Evolutionary conservation across 2,113 vertebrate genomes (phyloP).

Genomic region (Boulengeromyrus knoepffleri): DNA sequence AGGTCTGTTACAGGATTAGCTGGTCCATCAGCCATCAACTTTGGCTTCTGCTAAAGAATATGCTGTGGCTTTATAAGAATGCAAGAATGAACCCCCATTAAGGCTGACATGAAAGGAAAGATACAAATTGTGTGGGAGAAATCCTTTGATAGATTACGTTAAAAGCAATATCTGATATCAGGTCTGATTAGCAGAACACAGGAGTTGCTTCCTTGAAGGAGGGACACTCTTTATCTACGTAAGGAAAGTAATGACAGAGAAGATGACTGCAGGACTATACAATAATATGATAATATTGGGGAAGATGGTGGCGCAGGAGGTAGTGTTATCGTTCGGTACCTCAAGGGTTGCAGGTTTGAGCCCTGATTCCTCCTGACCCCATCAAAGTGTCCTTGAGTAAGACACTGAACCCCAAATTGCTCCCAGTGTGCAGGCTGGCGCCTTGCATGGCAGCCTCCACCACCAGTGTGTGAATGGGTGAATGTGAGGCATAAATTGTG

Average conservation of each 20-base stretch:
- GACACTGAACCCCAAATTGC: too few relatives aligned
- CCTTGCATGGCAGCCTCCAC: too few relatives aligned
- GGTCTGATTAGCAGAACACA: not conserved
- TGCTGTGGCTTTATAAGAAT: not conserved
- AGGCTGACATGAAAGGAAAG: not conserved
- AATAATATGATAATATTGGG: not conserved
- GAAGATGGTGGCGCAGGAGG: too few relatives aligned
- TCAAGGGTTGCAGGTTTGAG: too few relatives aligned
- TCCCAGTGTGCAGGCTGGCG: too few relatives aligned
- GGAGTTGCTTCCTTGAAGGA: not conserved
- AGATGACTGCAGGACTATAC: not conserved
- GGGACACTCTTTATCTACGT: not conserved
- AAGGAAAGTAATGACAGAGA: not conserved
- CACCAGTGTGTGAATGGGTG: too few relatives aligned
- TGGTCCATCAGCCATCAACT: not conserved
- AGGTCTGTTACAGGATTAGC: not conserved
- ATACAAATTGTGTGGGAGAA: not conserved
- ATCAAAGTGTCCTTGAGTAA: too few relatives aligned
- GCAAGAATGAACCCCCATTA: not conserved
- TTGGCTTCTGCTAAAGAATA: not conserved
- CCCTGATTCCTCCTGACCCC: too few relatives aligned
- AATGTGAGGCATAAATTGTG: too few relatives aligned
- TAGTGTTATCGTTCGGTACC: too few relatives aligned
- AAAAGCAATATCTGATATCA: not conserved
- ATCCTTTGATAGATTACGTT: not conserved